Evolutionary conservation across 2,888 invertebrate species (phyloP), one percentile per base, ranked within the genome.

Genomic region (Camptogramma bilineatum): DNA sequence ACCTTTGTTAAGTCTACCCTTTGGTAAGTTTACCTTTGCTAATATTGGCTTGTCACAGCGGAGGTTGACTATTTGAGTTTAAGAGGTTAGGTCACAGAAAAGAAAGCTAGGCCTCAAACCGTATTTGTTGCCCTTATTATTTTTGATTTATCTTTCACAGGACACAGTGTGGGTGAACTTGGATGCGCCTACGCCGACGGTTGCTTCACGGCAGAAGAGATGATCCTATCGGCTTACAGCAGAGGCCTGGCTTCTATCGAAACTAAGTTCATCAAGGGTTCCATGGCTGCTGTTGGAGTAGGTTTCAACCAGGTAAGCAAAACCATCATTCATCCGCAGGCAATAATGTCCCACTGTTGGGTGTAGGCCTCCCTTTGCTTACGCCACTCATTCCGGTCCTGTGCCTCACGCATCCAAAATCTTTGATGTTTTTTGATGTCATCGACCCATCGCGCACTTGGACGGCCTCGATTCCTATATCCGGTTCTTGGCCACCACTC

Each of bases 141-240:
- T n/a, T n/a, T n/a, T n/a, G n/a, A n/a, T n/a, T n/a, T n/a, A n/a
- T 16, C 8, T 4, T 39, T 7, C 17, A 34, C 68, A 93, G 98
- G 99, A 1, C 98, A 99, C 87, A 98, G 98, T 8, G 97, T 98
- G 0, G 99, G 99, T 19, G 99, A 99, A 85, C 92, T 99, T 5
- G 98, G 97, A 0, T 99, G 99, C 85, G 98, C 97, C 0, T 99
- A 99, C 88, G 98, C 98, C 1, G 99, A 99, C 84, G 98, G 97
- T 0, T 97, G 97, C 73, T 94, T 99, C 73, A 97, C 97, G 0
- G 95, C 96, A 0, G 97, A 98, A 78, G 96, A 98, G 89, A 96
- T 97, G 93, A 95, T 98, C 64, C 86, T 97, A 8, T 94, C 96
- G 0, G 96, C 98, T 0, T 98, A 98, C 86, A 96, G 96, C 83